Conservation (phyloP, 2,113 vertebrate genomes). For the Ceratotherium simum region DNA sequence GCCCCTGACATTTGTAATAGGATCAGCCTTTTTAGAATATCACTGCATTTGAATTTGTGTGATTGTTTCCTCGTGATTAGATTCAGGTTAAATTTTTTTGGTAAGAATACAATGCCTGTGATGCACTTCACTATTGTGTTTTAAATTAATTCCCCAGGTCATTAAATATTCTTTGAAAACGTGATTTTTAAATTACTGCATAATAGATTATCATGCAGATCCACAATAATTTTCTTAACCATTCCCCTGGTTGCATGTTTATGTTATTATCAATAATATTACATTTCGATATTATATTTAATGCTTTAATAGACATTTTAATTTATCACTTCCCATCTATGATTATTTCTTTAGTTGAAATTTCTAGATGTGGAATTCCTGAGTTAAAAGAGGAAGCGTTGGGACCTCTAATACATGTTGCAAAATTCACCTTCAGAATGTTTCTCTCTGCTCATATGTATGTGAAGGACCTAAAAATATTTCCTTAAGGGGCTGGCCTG, state of each 20-base stretch:
- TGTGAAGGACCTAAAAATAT: slow-evolving; percentile 5
- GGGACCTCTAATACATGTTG: not conserved
- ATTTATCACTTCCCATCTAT: not conserved
- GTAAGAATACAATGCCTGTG: not conserved
- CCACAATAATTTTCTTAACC: not conserved
- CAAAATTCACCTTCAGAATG: slow-evolving; percentile 12
- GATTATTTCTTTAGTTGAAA: not conserved
- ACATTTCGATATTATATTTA: slow-evolving; percentile 6
- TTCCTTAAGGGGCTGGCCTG: not conserved
- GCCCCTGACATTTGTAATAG: not conserved
- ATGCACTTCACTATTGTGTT: slow-evolving; percentile 9
- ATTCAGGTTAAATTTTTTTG: slow-evolving; percentile 1
- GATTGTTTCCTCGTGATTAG: not conserved
- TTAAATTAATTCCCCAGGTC: not conserved
- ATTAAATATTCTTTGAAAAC: slow-evolving; percentile 34
- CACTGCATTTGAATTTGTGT: not conserved
- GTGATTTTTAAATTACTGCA: slow-evolving; percentile 11
- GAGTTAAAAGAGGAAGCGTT: not conserved
- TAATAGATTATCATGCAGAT: not conserved
- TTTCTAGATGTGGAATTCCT: slow-evolving; percentile 34
- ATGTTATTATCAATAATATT: not conserved
- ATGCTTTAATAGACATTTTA: slow-evolving; percentile 22
- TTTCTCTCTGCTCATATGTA: not conserved
- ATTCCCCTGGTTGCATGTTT: not conserved
- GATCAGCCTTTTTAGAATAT: not conserved